A percentile compares a stretch with the other conserved stretches of the same genome.
Conservation (phyloP, 2,888 invertebrate genomes). For the Eurytoma adleriae region DNA sequence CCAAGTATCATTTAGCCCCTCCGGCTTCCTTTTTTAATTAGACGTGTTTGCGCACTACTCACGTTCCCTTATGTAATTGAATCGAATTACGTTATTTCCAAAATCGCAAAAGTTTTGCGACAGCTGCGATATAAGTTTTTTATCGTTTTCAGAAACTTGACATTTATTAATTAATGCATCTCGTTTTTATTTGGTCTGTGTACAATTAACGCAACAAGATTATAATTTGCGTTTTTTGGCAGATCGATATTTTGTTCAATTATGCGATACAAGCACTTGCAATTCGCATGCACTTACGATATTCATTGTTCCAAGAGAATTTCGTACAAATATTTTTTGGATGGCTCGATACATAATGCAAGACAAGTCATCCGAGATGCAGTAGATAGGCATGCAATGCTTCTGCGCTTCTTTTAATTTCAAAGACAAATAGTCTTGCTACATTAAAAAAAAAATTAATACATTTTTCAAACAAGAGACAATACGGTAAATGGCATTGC, state of each 20-base stretch:
- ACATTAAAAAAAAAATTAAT: conserved; percentile 18
- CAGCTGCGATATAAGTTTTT: no score
- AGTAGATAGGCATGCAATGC: conserved; percentile 41
- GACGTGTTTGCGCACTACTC: conserved; percentile 58
- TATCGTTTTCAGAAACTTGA: no score
- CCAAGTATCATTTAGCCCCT: conserved; percentile 64
- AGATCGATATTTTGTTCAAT: no score
- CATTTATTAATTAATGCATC: no score
- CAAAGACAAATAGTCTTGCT: conserved; percentile 7
- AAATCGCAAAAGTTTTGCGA: no score
- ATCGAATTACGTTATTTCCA: no score
- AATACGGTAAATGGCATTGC: not conserved
- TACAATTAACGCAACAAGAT: no score
- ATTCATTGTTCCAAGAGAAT: no score
- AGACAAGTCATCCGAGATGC: conserved; percentile 66
- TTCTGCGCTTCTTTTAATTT: conserved; percentile 26
- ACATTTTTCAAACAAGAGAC: not conserved
- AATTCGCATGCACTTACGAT: no score
- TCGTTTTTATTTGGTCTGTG: no score
- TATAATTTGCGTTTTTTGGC: no score
- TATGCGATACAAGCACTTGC: no score
- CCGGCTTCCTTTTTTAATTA: conserved; percentile 61
- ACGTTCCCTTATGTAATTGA: conserved; percentile 21
- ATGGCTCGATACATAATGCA: conserved; percentile 67
- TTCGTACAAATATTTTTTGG: conserved; percentile 16